Evolutionary conservation across 1,140 invertebrate genomes (phyloP), one percentile per base, ranked within the genome.

Genomic region (Brachionus rotundiformis): DNA sequence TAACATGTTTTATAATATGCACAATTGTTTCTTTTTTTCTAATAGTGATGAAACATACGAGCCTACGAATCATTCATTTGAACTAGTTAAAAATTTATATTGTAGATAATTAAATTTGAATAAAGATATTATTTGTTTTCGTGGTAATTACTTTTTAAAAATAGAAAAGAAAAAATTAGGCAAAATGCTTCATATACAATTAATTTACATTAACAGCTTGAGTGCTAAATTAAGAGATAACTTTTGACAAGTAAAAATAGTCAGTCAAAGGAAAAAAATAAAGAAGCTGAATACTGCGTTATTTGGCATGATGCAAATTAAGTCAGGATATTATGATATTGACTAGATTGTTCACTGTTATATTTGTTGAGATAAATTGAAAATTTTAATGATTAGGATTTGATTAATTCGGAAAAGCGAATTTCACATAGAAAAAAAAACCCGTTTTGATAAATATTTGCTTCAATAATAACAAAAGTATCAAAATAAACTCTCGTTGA

Each of bases 211-310:
- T 54, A 54, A 25, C 47, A 54, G 47, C 8, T 54, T 54, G 47
- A 54, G 47, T 54, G 47, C 47, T 54, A 25, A 54, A 54, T 54
- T 54, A 54, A 54, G n/a, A 54, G 47, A 54, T 54, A 54, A 54
- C 47, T 54, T 54, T 54, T 54, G 47, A 54, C 47, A 54, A 54
- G 47, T 49, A 25, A 54, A 54, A 54, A 54, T 19, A 41, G n/a
- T n/a, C n/a, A 41, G 39, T 41, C 1, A 0, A 0, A 41, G 39
- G n/a, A n/a, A 41, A 10, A 41, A 41, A 41, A 54, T 54, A 19
- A 54, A 54, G 19, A 8, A 19, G 23, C 5, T 25, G 6, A 54
- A 54, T 54, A 19, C 47, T 54, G 47, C 47, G 23, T 54, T 54
- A 54, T 54, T 23, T 23, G 23, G 47, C 47, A 54, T 54, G 19